phyloP scores from a whole-genome alignment of 1,140 invertebrate species.

The Ceratina japonica region DNA sequence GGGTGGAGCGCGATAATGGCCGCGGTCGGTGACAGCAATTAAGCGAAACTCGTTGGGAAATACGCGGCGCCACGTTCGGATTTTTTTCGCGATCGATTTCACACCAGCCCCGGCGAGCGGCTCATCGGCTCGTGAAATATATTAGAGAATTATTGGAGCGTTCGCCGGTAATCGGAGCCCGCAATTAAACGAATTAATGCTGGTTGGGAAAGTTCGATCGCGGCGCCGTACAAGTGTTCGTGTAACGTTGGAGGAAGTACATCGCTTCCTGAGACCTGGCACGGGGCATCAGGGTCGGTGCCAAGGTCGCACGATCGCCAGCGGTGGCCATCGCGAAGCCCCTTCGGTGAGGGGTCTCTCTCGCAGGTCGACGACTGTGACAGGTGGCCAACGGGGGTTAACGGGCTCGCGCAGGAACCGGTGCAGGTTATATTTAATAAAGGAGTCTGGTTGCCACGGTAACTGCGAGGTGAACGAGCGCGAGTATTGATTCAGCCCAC shows the following conservation, averaged over 20 bases:
- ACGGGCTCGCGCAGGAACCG: conserved; percentile 35
- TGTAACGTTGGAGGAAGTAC: too few species aligned
- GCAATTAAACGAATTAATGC: conserved; percentile 25
- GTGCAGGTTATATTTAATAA: conserved; percentile 77
- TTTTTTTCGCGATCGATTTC: conserved; percentile 4
- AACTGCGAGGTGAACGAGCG: conserved; percentile 77
- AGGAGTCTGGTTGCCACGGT: conserved; percentile 77
- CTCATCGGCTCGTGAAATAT: not conserved
- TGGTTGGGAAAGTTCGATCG: too few species aligned
- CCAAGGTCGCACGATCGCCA: too few species aligned
- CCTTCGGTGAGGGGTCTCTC: too few species aligned
- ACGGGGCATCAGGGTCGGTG: too few species aligned
- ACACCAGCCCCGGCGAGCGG: not conserved
- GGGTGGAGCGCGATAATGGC: conserved; percentile 1
- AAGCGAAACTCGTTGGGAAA: not conserved
- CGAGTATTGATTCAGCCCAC: conserved; percentile 79
- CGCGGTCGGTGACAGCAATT: conserved; percentile 25
- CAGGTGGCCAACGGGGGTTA: conserved; percentile 24
- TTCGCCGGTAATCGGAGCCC: not conserved
- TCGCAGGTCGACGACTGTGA: conserved; percentile 25
- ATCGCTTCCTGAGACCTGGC: too few species aligned
- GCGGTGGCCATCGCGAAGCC: too few species aligned
- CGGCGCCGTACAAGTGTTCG: too few species aligned
- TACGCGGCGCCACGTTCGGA: not conserved
- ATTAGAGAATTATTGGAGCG: not conserved